A percentile compares a stretch with the other conserved stretches of the same genome.
Evolutionary conservation across 1,140 invertebrate species (phyloP).

Genomic region (Diachasmimorpha longicaudata): DNA sequence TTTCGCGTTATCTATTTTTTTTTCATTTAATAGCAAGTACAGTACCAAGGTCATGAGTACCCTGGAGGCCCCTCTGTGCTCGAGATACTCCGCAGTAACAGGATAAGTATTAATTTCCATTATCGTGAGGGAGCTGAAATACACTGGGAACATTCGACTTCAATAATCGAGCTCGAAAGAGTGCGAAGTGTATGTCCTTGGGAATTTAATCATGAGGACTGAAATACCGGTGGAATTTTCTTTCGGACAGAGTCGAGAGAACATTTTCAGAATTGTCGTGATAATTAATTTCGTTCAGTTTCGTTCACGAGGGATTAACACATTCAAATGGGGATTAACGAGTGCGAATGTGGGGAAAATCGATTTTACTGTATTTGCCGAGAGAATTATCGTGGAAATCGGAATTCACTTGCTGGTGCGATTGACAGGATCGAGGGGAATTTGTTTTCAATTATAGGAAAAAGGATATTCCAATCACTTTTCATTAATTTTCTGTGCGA

Average conservation of each 20-base stretch:
- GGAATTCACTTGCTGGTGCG: not conserved
- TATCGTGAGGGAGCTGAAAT: too few species aligned
- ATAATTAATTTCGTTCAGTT: not conserved
- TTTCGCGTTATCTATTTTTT: not conserved
- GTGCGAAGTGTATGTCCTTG: not conserved
- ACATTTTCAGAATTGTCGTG: not conserved
- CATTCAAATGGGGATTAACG: not conserved
- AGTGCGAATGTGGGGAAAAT: not conserved
- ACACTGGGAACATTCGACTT: not conserved
- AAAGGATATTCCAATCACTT: too few species aligned
- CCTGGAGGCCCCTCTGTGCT: not conserved
- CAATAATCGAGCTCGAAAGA: not conserved
- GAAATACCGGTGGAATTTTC: not conserved
- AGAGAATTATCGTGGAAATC: not conserved
- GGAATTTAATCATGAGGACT: not conserved
- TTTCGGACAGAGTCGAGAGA: not conserved
- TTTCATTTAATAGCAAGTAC: not conserved
- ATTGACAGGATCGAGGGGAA: too few species aligned
- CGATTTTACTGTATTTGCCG: not conserved
- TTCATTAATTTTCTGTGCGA: too few species aligned
- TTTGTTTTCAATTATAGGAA: too few species aligned
- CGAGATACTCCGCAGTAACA: too few species aligned
- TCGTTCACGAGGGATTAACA: not conserved
- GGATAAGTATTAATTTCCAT: too few species aligned
- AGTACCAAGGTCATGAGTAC: not conserved